Base-by-base conservation (phyloP, 2,888 invertebrate genomes). In the Eueremaeus valkanovi region DNA sequence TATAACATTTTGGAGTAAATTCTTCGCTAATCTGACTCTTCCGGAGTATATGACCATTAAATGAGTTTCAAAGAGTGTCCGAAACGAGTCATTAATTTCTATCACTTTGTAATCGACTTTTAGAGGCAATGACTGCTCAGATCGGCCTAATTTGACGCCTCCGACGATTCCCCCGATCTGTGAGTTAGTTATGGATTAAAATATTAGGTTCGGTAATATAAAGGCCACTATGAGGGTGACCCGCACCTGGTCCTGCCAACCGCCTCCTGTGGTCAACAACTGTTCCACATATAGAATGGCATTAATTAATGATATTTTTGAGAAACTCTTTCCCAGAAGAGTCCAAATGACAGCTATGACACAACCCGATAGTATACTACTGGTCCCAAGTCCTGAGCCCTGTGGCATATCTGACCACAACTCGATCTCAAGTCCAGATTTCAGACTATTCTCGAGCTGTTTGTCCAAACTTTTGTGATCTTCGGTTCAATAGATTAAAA, bases 231-330 rank as follows among this genome's bases (percentile, higher is more conserved):
- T n/a, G n/a, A n/a, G n/a, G n/a, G n/a, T 21, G 21, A n/a, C 21
- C 13, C 1, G 16, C 1, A 86, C 83, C 80, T 85, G 85, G 80
- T 87, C 87, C 81, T 87, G 87, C 87, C 87, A 87, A 0, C 87
- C 87, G 1, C 87, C 87, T 3, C 87, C 87, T 9, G 86, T 85
- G 2, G 86, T 86, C 79, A 86, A 80, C 78, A 86, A 79, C 80
- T 87, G 86, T 78, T 87, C 86, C 36, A 86, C 81, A 77, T 84
- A 82, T 18, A 86, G 79, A 3, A 86, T 85, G 72, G 83, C 83
- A 80, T 85, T 85, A 40, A 85, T 80, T 24, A 86, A 80, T 27
- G 83, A 80, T 21, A 81, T 80, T 11, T 81, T 80, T 70, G 82
- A 82, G 80, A 81, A 83, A 5, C 77, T 75, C 73, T 81, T 80